phyloP scores from a whole-genome alignment of 2,888 invertebrate genomes.

The Stegophylla sp. region DNA sequence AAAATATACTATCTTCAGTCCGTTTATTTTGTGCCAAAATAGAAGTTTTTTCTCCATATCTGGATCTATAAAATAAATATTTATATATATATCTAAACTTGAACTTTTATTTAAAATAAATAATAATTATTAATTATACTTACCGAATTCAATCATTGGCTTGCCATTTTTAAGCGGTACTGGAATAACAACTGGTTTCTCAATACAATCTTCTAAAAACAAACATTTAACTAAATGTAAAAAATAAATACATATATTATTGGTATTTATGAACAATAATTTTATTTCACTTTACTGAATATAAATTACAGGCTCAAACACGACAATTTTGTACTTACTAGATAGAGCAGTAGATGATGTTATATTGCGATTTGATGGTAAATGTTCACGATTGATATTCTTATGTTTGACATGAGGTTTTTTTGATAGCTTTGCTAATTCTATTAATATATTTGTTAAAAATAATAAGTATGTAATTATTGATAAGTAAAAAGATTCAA shows the following conservation, averaged over 20 bases:
- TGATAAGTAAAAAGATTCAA: background rate
- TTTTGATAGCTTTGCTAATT: background rate
- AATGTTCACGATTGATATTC: constrained; percentile 50
- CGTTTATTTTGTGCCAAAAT: background rate
- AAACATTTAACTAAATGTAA: background rate
- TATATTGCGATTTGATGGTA: constrained; percentile 34
- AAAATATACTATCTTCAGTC: background rate
- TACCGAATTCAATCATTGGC: constrained; percentile 11
- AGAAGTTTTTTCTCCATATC: constrained; percentile 64
- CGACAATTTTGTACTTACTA: background rate
- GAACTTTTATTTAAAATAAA: no score
- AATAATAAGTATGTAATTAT: background rate
- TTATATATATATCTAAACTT: no score
- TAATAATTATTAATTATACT: background rate
- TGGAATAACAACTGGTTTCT: background rate
- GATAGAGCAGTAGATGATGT: background rate
- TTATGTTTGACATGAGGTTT: constrained; percentile 6
- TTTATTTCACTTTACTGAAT: no score
- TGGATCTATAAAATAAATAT: constrained; percentile 71
- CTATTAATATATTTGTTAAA: background rate
- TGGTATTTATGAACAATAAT: no score
- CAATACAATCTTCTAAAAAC: background rate
- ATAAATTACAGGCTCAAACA: no score
- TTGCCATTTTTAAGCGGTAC: constrained; percentile 17
- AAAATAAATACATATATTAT: background rate